These are phyloP conservation scores for Rynchops niger DNA, from an alignment of 2,113 vertebrate genomes.

Conservation along the genomic window DNA sequence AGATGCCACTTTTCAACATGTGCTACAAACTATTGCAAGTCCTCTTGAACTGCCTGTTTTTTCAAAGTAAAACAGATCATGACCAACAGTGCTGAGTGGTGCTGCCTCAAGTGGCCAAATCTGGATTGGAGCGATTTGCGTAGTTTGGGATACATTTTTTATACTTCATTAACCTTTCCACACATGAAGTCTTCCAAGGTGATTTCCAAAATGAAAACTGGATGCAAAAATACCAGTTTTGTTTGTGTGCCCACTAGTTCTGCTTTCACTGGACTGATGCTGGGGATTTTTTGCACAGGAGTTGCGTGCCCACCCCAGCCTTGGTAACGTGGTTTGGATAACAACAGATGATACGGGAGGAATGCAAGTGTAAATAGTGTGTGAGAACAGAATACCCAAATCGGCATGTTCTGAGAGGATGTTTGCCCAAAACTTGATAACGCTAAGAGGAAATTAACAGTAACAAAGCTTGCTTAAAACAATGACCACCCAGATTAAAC, in stretches of 20 bases:
- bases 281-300: not conserved
- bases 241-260: not conserved
- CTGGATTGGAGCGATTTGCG: not conserved
- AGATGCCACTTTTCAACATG: not conserved
- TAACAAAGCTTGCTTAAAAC: not conserved
- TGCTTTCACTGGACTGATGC: not conserved
- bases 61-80: not conserved
- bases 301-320: not conserved
- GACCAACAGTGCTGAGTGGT: not conserved
- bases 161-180: not conserved
- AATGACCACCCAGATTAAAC: not conserved
- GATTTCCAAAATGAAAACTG: not conserved
- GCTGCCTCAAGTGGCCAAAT: not conserved
- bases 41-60: not conserved
- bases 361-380: not conserved
- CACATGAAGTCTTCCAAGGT: not conserved
- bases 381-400: not conserved
- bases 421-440: not conserved
- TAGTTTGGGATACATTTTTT: not conserved
- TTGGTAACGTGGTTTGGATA: not conserved
- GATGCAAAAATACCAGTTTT: not conserved
- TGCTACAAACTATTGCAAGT: not conserved
- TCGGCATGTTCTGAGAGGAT: not conserved
- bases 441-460: not conserved
- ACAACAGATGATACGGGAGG: not conserved